Base-by-base conservation (phyloP, 2,113 vertebrate genomes). In the Ptilonorhynchus violaceus region DNA sequence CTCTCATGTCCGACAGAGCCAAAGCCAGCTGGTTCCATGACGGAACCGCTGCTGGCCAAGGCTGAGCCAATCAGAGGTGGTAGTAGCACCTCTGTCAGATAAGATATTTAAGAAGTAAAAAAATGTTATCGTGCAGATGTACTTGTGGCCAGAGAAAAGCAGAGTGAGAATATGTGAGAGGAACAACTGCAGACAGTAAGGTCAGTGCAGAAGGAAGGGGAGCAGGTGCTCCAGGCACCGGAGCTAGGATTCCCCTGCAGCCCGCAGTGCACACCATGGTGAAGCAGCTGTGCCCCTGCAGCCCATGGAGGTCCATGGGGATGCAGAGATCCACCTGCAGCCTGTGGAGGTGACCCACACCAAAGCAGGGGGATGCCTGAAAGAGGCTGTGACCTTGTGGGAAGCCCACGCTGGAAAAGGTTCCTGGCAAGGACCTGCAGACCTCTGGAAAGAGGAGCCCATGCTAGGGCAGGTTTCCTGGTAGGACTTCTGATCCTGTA, bases 1-100 rank as follows among this genome's bases (percentile, higher is more conserved):
- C 16, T 9, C 2, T 16, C 6, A 7, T 15, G 16, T 35, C 49
- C 23, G 37, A 55, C 10, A 35, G 42, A 64, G 49, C 21, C 58
- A 47, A 8, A 15, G 16, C 24, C 49, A 72, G 49, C 24, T 24
- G 15, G 24, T 17, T 56, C 41, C 55, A 42, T 24, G 30, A 55
- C 0, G 0, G 41, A 63, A 19, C 30, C 0, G 0, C 24, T 55
- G 30, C 41, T 41, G 49, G 16, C 20, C n/a, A 35, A 41, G 41
- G 30, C 49, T 72, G 49, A 88, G 25, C 35, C 30, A 41, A 31
- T 21, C 4, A 1, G 41, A 47, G 11, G 9, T 11, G 35, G 28
- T 8, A n/a, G 35, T 10, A 63, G 9, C 3, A 6, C 13, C 8
- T 55, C 35, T 56, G 16, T 14, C n/a, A n/a, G 15, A 79, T 17